Percentiles rank a stretch among this genome's conserved stretches.
phyloP scores from a whole-genome alignment of 2,888 invertebrate genomes.

The Dugesia japonica region DNA sequence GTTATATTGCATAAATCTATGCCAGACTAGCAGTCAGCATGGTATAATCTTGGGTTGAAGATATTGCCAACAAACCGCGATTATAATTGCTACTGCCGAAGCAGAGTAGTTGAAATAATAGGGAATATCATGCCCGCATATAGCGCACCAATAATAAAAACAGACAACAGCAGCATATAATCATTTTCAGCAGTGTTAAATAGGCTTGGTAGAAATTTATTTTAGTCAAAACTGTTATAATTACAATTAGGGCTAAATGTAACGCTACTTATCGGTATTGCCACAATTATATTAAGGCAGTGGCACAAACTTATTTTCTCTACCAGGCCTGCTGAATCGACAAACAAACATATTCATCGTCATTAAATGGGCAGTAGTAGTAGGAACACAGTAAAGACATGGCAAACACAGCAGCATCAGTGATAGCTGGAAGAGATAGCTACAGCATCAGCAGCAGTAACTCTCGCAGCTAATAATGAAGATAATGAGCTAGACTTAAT shows the following conservation, averaged over 20 bases:
- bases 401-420: background rate
- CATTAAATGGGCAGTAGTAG: slow-evolving; percentile 11
- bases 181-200: slow-evolving; percentile 20
- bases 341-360: slow-evolving; percentile 6
- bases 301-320: slow-evolving; percentile 20
- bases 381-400: slow-evolving; percentile 6
- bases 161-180: slow-evolving; percentile 20
- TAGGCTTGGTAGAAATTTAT: slow-evolving; percentile 20
- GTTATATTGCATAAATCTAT: slow-evolving; percentile 1
- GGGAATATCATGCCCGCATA: slow-evolving; percentile 15
- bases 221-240: slow-evolving; percentile 20
- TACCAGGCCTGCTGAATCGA: slow-evolving; percentile 13
- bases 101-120: slow-evolving; percentile 11
- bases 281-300: slow-evolving; percentile 17
- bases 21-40: slow-evolving; percentile 14
- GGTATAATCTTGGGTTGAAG: slow-evolving; percentile 15
- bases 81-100: background rate
- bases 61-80: slow-evolving; percentile 13
- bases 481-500: slow-evolving; percentile 20
- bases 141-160: slow-evolving; percentile 20
- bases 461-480: slow-evolving; percentile 20
- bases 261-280: slow-evolving; percentile 16
- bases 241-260: slow-evolving; percentile 15
- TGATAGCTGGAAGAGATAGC: slow-evolving; percentile 11
- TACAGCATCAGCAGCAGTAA: slow-evolving; percentile 20